phyloP scores from a whole-genome alignment of 1,140 invertebrate species.

The Tetranychus cinnabarinus region DNA sequence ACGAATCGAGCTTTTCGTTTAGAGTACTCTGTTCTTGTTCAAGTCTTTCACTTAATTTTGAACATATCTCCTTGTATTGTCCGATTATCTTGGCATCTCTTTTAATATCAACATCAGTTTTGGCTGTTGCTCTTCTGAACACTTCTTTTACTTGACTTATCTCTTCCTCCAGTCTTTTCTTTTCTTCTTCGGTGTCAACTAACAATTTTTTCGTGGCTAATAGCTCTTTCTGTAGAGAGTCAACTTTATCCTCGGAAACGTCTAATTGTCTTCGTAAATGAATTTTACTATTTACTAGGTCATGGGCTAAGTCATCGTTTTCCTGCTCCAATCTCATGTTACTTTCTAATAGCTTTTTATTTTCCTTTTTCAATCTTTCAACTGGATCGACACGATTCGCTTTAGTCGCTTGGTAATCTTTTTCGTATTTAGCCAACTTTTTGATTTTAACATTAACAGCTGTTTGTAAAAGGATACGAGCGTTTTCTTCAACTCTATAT shows the following conservation, averaged over 20 bases:
- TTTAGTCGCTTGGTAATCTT: slow-evolving; percentile 64
- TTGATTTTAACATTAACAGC: slow-evolving; percentile 65
- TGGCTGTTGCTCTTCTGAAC: slow-evolving; percentile 48
- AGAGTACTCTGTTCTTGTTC: slow-evolving; percentile 46
- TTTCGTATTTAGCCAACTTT: slow-evolving; percentile 83
- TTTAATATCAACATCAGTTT: slow-evolving; percentile 42
- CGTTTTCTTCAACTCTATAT: slow-evolving; percentile 68
- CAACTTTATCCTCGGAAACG: slow-evolving; percentile 43
- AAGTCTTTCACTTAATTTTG: slow-evolving; percentile 36
- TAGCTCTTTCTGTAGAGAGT: slow-evolving; percentile 51
- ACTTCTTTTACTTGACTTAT: slow-evolving; percentile 40
- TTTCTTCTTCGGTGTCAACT: slow-evolving; percentile 55
- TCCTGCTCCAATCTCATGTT: slow-evolving; percentile 34
- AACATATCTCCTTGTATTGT: slow-evolving; percentile 76
- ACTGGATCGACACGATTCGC: slow-evolving; percentile 32
- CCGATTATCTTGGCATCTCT: slow-evolving; percentile 49
- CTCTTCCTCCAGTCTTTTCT: slow-evolving; percentile 48
- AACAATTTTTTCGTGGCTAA: slow-evolving; percentile 44
- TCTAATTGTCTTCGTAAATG: slow-evolving; percentile 29
- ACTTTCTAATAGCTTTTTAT: slow-evolving; percentile 26
- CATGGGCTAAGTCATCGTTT: slow-evolving; percentile 37
- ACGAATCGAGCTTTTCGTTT: slow-evolving; percentile 17
- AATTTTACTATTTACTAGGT: slow-evolving; percentile 34
- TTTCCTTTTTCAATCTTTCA: slow-evolving; percentile 31
- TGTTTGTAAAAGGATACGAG: slow-evolving; percentile 61